Conservation (phyloP, 2,113 vertebrate genomes). For the Trochalopteron elliotii region DNA sequence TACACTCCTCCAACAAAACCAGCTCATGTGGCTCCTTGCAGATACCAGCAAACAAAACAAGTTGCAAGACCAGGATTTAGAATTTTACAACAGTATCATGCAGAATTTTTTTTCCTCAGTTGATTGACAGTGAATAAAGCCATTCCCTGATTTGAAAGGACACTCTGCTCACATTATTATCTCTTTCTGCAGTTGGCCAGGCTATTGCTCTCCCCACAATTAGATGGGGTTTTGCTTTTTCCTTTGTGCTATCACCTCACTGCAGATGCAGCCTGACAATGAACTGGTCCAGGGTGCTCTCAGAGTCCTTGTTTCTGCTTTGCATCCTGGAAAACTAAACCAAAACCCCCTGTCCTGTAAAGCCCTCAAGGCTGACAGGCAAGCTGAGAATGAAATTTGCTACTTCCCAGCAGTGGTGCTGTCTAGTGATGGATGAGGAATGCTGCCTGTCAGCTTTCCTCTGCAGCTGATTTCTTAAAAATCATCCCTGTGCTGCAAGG, state of each 20-base stretch:
- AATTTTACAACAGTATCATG: neutral
- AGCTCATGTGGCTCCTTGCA: neutral
- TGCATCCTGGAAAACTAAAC: neutral
- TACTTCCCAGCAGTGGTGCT: neutral
- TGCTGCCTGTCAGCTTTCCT: neutral
- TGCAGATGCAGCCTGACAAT: neutral
- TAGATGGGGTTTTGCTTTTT: neutral
- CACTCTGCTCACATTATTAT: neutral
- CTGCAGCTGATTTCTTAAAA: neutral
- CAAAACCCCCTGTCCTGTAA: neutral
- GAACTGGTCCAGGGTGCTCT: neutral
- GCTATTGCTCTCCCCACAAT: neutral
- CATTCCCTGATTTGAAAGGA: neutral
- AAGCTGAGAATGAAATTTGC: neutral
- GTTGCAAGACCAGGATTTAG: neutral
- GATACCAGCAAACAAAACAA: neutral
- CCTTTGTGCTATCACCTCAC: fast-evolving
- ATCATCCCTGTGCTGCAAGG: neutral
- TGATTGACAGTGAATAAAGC: neutral
- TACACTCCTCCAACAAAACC: neutral
- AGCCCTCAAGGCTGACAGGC: neutral
- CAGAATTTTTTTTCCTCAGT: neutral
- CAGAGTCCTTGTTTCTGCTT: neutral
- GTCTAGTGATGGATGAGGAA: neutral
- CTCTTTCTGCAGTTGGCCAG: neutral